A percentile compares a stretch with the other conserved stretches of the same genome.
These are phyloP conservation scores for Linyphia triangularis DNA, from an alignment of 2,888 invertebrate genomes.

Conservation along the genomic window DNA sequence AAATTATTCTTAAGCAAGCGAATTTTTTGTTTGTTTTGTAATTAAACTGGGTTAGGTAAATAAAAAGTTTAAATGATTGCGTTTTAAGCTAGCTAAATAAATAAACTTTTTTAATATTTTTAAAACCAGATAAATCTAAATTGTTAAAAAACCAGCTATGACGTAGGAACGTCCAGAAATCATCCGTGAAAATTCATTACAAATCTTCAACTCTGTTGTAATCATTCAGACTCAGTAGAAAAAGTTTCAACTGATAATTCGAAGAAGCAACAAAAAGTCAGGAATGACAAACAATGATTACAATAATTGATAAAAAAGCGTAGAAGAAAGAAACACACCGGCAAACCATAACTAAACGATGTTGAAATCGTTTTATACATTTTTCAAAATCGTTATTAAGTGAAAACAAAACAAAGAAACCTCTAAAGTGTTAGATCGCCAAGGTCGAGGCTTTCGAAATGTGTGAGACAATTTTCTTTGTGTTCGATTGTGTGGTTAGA, in stretches of 20 bases:
- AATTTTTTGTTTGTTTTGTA: too few species aligned
- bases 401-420: background rate
- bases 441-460: background rate
- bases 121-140: too few species aligned
- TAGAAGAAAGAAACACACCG: background rate
- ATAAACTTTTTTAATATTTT: too few species aligned
- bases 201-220: background rate
- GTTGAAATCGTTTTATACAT: constrained; percentile 18
- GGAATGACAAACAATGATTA: background rate
- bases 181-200: too few species aligned
- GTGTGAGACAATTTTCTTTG: background rate
- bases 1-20: too few species aligned
- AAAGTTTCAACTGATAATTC: background rate
- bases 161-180: too few species aligned
- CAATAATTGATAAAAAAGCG: background rate
- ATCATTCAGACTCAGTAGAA: background rate
- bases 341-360: constrained; percentile 2
- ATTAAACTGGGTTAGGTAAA: too few species aligned
- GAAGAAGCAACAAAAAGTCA: background rate
- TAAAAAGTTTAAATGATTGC: too few species aligned
- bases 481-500: background rate
- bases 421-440: background rate
- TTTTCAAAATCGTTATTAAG: background rate
- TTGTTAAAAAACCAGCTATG: too few species aligned
- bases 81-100: too few species aligned